Evolutionary conservation across 2,113 vertebrate species (phyloP).

Genomic region (Dipodomys ordii): DNA sequence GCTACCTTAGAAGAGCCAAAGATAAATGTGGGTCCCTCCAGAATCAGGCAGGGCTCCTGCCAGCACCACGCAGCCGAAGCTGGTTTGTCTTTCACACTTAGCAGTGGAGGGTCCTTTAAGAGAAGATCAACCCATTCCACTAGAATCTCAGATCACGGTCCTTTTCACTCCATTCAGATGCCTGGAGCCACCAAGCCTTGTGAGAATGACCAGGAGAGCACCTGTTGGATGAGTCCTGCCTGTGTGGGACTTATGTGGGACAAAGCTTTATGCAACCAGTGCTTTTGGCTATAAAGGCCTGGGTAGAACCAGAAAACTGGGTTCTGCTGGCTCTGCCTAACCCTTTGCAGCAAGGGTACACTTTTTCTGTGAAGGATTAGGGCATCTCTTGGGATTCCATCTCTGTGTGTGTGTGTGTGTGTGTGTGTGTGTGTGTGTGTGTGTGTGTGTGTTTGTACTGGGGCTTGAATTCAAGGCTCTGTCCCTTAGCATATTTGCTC

Average conservation of each 20-base stretch:
- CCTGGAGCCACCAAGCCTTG: not conserved
- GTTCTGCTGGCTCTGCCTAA: not conserved
- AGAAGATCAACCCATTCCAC: not conserved
- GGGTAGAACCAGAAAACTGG: not conserved
- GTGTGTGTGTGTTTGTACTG: too few species aligned
- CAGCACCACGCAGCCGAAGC: rapidly evolving
- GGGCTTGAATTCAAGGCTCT: too few species aligned
- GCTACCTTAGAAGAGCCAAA: not conserved
- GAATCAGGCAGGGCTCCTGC: not conserved
- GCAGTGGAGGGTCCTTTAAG: too few species aligned
- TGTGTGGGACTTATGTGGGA: not conserved
- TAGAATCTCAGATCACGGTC: not conserved
- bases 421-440: too few species aligned
- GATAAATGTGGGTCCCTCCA: not conserved
- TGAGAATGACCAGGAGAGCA: not conserved
- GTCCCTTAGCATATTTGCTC: too few species aligned
- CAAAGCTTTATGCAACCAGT: not conserved
- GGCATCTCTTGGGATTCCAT: rapidly evolving
- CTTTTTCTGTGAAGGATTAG: not conserved
- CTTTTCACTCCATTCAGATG: not conserved
- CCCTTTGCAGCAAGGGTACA: rapidly evolving
- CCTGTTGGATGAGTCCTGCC: rapidly evolving
- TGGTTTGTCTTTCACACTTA: not conserved
- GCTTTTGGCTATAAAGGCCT: too few species aligned
- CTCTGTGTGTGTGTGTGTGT: too few species aligned